Evolutionary conservation across 2,888 invertebrate species (phyloP).

Genomic region (Caenorhabditis sp.): DNA sequence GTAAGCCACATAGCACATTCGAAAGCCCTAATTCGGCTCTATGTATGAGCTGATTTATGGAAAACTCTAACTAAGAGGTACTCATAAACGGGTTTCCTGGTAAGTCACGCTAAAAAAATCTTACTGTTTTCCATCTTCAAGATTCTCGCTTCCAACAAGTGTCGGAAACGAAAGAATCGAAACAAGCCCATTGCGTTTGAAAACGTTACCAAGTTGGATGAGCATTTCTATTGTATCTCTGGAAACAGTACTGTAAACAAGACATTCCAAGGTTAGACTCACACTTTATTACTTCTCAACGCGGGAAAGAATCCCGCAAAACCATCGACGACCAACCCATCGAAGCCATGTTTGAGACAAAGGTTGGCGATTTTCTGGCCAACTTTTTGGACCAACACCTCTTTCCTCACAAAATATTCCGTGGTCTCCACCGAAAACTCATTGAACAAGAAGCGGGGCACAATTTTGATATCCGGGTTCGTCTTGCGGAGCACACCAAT

Average conservation of each 20-base stretch:
- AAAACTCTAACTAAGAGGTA: too few species aligned
- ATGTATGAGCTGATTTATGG: too few species aligned
- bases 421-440: constrained; percentile 90
- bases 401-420: constrained; percentile 87
- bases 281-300: not conserved
- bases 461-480: constrained; percentile 84
- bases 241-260: not conserved
- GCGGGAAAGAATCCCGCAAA: not conserved
- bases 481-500: constrained; percentile 68
- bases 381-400: not conserved
- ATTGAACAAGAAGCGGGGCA: constrained; percentile 93
- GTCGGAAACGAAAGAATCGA: constrained; percentile 22
- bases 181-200: constrained; percentile 3
- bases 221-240: constrained; percentile 9
- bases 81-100: too few species aligned
- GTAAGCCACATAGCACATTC: too few species aligned
- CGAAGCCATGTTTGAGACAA: constrained; percentile 16
- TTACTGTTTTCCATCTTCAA: not conserved
- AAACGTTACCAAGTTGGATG: constrained; percentile 20
- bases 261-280: too few species aligned
- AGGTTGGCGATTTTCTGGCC: constrained; percentile 17
- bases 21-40: too few species aligned
- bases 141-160: not conserved
- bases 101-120: not conserved
- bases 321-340: constrained; percentile 24